Evolutionary conservation across 1,140 invertebrate genomes (phyloP).

Genomic region (Ptiloglossa arizonensis): DNA sequence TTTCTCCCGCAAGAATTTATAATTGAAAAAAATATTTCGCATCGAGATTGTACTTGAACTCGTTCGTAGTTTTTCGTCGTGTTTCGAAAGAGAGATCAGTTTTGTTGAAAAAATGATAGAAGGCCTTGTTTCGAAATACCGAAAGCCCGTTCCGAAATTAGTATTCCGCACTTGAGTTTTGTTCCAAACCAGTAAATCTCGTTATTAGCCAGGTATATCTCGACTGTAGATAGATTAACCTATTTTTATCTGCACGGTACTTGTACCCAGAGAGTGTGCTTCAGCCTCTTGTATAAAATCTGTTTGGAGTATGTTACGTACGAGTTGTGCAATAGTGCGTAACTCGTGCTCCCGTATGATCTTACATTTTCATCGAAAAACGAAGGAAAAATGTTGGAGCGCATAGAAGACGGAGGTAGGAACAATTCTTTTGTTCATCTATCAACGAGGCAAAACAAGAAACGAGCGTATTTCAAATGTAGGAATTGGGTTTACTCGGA

Average conservation of each 20-base stretch:
- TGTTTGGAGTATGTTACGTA: slow-evolving; percentile 8
- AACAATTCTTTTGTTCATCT: background rate
- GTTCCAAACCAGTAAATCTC: background rate
- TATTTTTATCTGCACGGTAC: slow-evolving; percentile 32
- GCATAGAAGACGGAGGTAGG: no score
- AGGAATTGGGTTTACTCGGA: slow-evolving; percentile 25
- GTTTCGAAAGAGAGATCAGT: background rate
- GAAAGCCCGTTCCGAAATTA: background rate
- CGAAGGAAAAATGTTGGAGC: background rate
- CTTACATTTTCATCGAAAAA: background rate
- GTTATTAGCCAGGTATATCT: background rate
- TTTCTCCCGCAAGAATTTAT: no score
- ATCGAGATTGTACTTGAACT: no score
- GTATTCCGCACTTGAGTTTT: background rate
- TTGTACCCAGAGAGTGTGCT: slow-evolving; percentile 9
- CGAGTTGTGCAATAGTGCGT: background rate
- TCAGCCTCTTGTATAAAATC: slow-evolving; percentile 29
- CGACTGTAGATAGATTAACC: background rate
- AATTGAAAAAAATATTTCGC: no score
- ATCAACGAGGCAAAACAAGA: slow-evolving; percentile 45
- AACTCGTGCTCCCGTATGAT: background rate
- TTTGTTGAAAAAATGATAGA: background rate
- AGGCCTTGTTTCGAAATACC: background rate
- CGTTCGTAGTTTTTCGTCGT: no score
- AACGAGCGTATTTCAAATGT: slow-evolving; percentile 59